A percentile compares a stretch with the other conserved stretches of the same genome.
Conservation (phyloP, 1,140 invertebrate genomes). For the Uloborus diversus region DNA sequence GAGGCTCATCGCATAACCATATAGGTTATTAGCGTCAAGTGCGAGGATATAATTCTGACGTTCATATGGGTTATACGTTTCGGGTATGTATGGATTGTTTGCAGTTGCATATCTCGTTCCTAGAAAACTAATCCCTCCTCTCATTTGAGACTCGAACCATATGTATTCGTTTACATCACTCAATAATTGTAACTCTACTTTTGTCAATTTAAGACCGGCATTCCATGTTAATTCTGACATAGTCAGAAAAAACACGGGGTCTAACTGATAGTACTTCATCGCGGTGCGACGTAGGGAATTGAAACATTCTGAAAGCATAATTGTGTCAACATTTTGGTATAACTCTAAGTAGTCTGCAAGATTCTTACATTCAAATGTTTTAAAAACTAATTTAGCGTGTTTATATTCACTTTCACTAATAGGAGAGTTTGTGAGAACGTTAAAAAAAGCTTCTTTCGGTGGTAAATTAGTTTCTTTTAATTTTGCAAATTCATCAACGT, state of each 20-base stretch:
- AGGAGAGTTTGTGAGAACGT: not conserved
- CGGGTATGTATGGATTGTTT: not conserved
- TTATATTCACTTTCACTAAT: not conserved
- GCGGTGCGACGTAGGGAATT: not conserved
- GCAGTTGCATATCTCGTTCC: conserved; percentile 17
- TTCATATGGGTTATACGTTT: not conserved
- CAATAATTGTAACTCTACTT: conserved; percentile 1
- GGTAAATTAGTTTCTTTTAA: no score
- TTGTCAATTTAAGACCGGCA: not conserved
- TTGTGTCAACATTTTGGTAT: not conserved
- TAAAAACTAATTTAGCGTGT: not conserved
- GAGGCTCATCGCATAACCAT: conserved; percentile 39
- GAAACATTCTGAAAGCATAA: not conserved
- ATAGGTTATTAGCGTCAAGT: conserved; percentile 58
- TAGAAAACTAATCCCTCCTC: not conserved
- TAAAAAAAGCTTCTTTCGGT: no score
- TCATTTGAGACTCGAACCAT: conserved; percentile 8
- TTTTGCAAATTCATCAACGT: no score
- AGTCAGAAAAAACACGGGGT: not conserved
- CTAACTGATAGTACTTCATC: not conserved
- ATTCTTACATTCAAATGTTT: not conserved
- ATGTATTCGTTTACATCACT: not conserved
- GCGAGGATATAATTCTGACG: not conserved
- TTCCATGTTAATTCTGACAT: not conserved
- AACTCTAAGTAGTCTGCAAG: not conserved